Evolutionary conservation across 2,888 invertebrate species (phyloP).

Genomic region (Conus canariensis): DNA sequence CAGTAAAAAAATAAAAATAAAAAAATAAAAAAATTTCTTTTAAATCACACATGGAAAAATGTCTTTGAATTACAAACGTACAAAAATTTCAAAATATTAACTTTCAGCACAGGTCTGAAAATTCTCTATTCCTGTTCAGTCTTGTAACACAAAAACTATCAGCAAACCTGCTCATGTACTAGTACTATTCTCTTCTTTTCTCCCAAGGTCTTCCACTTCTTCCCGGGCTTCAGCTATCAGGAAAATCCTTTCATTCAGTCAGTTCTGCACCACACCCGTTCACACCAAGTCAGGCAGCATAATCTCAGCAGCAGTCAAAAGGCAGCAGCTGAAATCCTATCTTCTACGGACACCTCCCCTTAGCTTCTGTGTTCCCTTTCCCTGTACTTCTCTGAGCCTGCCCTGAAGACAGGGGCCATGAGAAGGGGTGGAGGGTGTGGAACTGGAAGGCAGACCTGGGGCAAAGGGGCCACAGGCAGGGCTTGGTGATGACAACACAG

Average conservation of each 20-base stretch:
- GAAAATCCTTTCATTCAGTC: not conserved
- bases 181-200: too few species aligned
- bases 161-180: too few species aligned
- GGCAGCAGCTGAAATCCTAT: too few species aligned
- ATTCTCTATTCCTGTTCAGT: too few species aligned
- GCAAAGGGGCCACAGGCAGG: not conserved
- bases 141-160: too few species aligned
- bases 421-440: not conserved
- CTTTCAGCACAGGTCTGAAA: too few species aligned
- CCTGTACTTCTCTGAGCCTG: not conserved
- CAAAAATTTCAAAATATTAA: too few species aligned
- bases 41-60: too few species aligned
- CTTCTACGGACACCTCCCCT: conserved; percentile 1
- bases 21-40: too few species aligned
- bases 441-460: not conserved
- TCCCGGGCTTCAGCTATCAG: not conserved
- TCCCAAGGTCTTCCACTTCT: not conserved
- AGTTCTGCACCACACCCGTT: not conserved
- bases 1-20: too few species aligned
- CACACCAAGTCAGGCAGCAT: not conserved
- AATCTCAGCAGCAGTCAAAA: not conserved
- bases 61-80: too few species aligned
- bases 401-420: not conserved
- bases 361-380: not conserved
- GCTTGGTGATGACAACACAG: not conserved